Evolutionary conservation across 1,140 invertebrate species (phyloP), one percentile per base, ranked within the genome.

Genomic region (Dreissena polymorpha): DNA sequence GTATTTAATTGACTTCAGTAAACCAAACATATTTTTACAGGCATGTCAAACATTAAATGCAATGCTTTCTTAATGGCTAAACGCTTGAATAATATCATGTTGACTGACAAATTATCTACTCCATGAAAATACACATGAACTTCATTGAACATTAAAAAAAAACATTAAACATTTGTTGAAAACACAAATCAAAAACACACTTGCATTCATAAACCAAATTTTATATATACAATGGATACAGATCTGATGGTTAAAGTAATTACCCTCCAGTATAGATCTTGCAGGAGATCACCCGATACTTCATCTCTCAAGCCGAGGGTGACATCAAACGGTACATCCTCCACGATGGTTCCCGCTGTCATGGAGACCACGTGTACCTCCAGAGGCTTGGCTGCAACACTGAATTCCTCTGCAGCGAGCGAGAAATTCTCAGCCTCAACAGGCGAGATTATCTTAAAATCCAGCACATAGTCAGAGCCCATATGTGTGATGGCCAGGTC

Each of bases 371-470:
- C 70, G n/a, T 74, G 23, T n/a, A 75, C 67, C 18, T 63, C 77
- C 12, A 90, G n/a, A 7, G 67, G 57, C 64, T 84, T 73, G 0
- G 60, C 71, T 0, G 63, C 5, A 0, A 89, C 73, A 60, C 71
- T 74, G 29, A 89, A 63, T 0, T 75, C 60, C 0, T 49, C 49
- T 0, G 84, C 29, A 1, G 65, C 51, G 10, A 87, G 53, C 1
- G 85, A 83, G 51, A 86, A 88, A 64, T 89, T 89, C 23, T 81
- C 76, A n/a, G 88, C 89, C 39, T 83, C 79, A 0, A 70, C 13
- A 21, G 90, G 90, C 12, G 65, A 85, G 12, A 77, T 86, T 18
- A 91, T 67, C 16, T 76, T 86, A 76, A 91, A 91, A 14, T 87
- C 79, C 0, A 91, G 64, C 13, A 86, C 78, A 85, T 89, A 91